A percentile compares a stretch with the other conserved stretches of the same genome.
These are phyloP conservation scores for Turdus rufiventris DNA, from an alignment of 2,113 vertebrate genomes.

Conservation along the genomic window DNA sequence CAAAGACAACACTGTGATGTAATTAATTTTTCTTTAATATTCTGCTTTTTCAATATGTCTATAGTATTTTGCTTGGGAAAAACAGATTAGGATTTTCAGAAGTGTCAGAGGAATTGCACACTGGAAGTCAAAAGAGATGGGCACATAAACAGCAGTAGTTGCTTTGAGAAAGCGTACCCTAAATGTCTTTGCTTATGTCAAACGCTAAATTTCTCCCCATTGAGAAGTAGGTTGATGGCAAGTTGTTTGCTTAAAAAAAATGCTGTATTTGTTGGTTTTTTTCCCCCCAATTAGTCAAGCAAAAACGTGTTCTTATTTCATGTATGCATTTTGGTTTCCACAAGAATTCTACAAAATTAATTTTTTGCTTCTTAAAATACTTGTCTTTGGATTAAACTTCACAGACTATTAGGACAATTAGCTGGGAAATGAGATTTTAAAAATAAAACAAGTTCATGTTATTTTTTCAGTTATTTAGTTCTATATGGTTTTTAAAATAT, in stretches of 20 bases:
- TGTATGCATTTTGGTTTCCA: background rate
- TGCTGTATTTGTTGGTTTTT: too few species aligned
- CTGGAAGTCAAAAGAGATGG: background rate
- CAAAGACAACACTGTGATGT: background rate
- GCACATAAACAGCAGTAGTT: background rate
- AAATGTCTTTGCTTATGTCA: background rate
- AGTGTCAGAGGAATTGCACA: background rate
- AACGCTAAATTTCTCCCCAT: background rate
- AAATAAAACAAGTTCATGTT: background rate
- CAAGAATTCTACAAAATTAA: background rate
- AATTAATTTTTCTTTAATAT: background rate
- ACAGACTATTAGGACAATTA: background rate
- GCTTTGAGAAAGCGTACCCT: background rate
- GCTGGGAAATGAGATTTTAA: background rate
- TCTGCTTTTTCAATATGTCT: background rate
- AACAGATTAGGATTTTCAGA: background rate
- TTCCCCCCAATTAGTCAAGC: background rate
- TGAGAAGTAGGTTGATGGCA: background rate
- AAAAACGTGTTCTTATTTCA: background rate
- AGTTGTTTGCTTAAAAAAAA: background rate
- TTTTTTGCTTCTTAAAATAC: background rate
- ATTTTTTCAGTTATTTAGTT: background rate
- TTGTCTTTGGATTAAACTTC: background rate
- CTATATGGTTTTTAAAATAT: background rate
- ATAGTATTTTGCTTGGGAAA: background rate